Percentiles rank a stretch among this genome's conserved stretches.
Evolutionary conservation across 2,797 vertebrate genomes (phyloP).

Genomic region (Takifugu rubripes): DNA sequence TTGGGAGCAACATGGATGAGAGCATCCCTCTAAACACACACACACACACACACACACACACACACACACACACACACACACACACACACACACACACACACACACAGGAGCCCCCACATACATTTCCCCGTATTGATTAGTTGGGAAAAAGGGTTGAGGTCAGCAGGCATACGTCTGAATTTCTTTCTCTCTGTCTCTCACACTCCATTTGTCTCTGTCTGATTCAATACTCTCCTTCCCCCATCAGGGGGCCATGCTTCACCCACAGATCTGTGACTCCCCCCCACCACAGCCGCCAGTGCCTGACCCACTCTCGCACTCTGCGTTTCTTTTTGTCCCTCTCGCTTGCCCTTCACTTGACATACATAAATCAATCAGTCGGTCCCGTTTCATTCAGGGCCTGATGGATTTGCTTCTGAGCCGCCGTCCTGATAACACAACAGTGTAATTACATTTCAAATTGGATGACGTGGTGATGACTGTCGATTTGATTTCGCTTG

Average conservation of each 20-base stretch:
- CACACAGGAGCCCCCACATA: conserved; percentile 12
- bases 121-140: conserved; percentile 69
- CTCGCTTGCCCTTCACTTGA: conserved; percentile 71
- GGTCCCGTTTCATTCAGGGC: conserved; percentile 67
- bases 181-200: conserved; percentile 69
- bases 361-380: conserved; percentile 74
- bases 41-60: conserved; percentile 17
- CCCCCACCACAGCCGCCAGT: conserved; percentile 47
- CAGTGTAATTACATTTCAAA: conserved; percentile 62
- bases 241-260: conserved; percentile 55
- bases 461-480: conserved; percentile 57
- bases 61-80: conserved; percentile 9
- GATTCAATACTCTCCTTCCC: conserved; percentile 65
- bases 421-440: conserved; percentile 58
- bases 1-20: conserved; percentile 47
- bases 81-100: conserved; percentile 16
- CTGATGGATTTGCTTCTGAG: conserved; percentile 60
- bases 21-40: conserved; percentile 24
- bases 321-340: conserved; percentile 56
- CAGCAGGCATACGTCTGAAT: conserved; percentile 72
- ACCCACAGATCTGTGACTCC: conserved; percentile 51
- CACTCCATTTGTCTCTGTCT: conserved; percentile 76
- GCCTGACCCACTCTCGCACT: conserved; percentile 43
- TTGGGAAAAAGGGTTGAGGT: conserved; percentile 65
- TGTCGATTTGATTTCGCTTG: conserved; percentile 52